Conservation (phyloP, 2,888 invertebrate genomes). For the Gari tellinella region DNA sequence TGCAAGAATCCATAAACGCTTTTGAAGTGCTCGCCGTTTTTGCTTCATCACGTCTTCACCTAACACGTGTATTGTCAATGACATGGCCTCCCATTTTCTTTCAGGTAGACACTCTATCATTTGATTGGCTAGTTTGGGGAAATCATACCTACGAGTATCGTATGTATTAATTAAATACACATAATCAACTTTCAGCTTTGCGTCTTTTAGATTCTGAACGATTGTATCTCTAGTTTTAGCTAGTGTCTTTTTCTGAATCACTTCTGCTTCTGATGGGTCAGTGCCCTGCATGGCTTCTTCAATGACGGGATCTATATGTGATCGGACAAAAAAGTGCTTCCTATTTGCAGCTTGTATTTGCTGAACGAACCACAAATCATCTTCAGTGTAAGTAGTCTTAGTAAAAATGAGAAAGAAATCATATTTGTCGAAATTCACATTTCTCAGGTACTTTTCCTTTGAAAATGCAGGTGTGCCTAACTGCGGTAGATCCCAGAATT, state of each 20-base stretch:
- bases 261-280: conserved; percentile 18
- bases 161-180: conserved; percentile 42
- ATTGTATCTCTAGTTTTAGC: conserved; percentile 28
- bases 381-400: conserved; percentile 36
- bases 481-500: conserved; percentile 61
- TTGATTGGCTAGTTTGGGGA: conserved; percentile 40
- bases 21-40: conserved; percentile 50
- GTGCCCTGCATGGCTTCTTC: conserved; percentile 23
- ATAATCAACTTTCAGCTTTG: conserved; percentile 37
- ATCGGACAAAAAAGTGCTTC: conserved; percentile 43
- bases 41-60: conserved; percentile 48
- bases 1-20: conserved; percentile 49
- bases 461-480: conserved; percentile 50
- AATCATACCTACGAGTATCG: conserved; percentile 49
- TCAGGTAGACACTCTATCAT: conserved; percentile 44
- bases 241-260: conserved; percentile 31
- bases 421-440: conserved; percentile 45
- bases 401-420: conserved; percentile 56
- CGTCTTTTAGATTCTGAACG: conserved; percentile 25
- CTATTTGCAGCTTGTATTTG: conserved; percentile 34
- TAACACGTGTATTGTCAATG: conserved; percentile 39
- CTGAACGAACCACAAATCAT: conserved; percentile 54
- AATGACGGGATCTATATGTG: conserved; percentile 33
- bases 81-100: conserved; percentile 54
- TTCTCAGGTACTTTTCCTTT: conserved; percentile 43